Percentiles rank a stretch among this genome's conserved stretches.
Conservation (phyloP, 2,797 vertebrate species). For the Monodelphis domestica region DNA sequence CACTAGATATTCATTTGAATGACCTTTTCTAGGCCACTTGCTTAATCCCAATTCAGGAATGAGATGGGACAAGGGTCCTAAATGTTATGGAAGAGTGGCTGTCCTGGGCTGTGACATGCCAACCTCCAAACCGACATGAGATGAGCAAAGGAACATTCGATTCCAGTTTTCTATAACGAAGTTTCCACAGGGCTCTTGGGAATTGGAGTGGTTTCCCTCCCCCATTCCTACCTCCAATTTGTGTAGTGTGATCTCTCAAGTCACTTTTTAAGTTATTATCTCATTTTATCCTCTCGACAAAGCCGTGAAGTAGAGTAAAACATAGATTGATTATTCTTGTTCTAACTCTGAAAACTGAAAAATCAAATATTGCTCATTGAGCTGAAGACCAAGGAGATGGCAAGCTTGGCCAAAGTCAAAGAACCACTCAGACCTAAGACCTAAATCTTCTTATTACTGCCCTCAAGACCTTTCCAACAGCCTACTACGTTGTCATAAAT, state of each 20-base stretch:
- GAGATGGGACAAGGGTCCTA: constrained; percentile 31
- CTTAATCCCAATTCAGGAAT: constrained; percentile 19
- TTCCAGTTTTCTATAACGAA: background rate
- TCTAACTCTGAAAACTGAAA: constrained; percentile 6
- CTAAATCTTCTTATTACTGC: background rate
- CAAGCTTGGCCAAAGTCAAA: background rate
- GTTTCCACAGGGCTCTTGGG: background rate
- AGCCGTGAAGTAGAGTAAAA: background rate
- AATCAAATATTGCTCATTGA: constrained; percentile 11
- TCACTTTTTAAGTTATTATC: background rate
- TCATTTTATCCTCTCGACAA: background rate
- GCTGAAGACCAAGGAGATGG: background rate
- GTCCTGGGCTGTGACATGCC: background rate
- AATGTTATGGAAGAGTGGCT: background rate
- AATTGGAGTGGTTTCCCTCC: background rate
- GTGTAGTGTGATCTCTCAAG: background rate
- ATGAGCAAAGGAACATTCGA: constrained; percentile 3
- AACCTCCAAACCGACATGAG: background rate
- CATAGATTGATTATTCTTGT: background rate
- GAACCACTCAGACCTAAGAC: background rate
- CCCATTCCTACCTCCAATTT: background rate
- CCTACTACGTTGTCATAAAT: background rate
- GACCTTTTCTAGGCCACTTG: constrained; percentile 61
- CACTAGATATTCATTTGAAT: constrained; percentile 33
- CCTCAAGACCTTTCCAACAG: background rate